A percentile compares a stretch with the other conserved stretches of the same genome.
phyloP scores from a whole-genome alignment of 2,888 invertebrate species.

The Cacoxenus indagator region DNA sequence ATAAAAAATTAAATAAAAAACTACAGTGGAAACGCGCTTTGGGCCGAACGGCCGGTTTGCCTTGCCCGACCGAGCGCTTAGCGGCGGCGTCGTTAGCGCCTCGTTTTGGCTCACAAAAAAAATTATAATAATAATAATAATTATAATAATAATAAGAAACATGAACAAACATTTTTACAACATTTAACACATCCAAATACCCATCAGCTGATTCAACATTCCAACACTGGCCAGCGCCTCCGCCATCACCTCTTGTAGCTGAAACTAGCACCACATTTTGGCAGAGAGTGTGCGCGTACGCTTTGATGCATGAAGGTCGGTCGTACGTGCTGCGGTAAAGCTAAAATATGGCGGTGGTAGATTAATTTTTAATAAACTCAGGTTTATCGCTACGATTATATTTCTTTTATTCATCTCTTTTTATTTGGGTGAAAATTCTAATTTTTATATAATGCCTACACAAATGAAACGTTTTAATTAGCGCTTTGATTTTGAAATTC shows the following conservation, averaged over 20 bases:
- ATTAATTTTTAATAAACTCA: not conserved
- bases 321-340: not conserved
- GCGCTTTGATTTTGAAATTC: not conserved
- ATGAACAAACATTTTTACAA: slow-evolving; percentile 45
- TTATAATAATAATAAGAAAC: slow-evolving; percentile 32
- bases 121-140: no score
- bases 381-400: not conserved
- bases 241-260: not conserved
- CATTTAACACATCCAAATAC: slow-evolving; percentile 47
- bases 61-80: no score
- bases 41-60: not conserved
- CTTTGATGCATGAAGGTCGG: slow-evolving; percentile 66
- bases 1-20: not conserved
- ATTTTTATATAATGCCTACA: not conserved
- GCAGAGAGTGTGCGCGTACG: slow-evolving; percentile 18
- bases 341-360: not conserved
- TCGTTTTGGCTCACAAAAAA: slow-evolving; percentile 14
- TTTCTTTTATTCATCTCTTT: not conserved
- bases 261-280: no score
- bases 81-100: not conserved
- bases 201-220: not conserved
- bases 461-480: slow-evolving; percentile 20
- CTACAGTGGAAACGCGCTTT: not conserved
- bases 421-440: not conserved
- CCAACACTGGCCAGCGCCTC: not conserved